These are phyloP conservation scores for Meleagris gallopavo DNA, from an alignment of 2,113 vertebrate genomes.

Conservation along the genomic window DNA sequence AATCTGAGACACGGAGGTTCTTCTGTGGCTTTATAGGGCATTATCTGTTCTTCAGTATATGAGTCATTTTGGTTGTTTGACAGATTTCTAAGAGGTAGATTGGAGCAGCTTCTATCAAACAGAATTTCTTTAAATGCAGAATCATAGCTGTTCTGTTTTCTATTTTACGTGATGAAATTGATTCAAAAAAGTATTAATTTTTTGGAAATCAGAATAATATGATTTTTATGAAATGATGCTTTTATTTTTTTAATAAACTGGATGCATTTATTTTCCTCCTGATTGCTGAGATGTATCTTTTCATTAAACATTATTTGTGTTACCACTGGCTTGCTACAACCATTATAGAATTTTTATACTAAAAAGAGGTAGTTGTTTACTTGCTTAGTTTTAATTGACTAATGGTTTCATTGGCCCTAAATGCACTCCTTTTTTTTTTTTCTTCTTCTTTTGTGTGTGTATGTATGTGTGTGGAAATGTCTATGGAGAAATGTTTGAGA, in stretches of 20 bases:
- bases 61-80: background rate
- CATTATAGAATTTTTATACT: background rate
- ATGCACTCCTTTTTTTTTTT: too few relatives aligned
- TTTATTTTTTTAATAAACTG: background rate
- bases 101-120: background rate
- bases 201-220: background rate
- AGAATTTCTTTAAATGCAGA: background rate
- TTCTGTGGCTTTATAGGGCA: background rate
- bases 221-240: background rate
- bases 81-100: background rate
- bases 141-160: background rate
- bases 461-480: too few relatives aligned
- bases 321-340: background rate
- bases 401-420: background rate
- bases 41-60: background rate
- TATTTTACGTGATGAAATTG: background rate
- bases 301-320: background rate
- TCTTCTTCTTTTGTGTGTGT: too few relatives aligned
- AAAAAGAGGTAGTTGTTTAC: background rate
- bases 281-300: background rate
- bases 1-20: background rate
- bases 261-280: background rate
- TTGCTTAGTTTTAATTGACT: background rate
- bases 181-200: background rate
- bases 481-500: too few relatives aligned